Evolutionary conservation across 2,797 vertebrate genomes (phyloP).

Genomic region (Mus caroli): DNA sequence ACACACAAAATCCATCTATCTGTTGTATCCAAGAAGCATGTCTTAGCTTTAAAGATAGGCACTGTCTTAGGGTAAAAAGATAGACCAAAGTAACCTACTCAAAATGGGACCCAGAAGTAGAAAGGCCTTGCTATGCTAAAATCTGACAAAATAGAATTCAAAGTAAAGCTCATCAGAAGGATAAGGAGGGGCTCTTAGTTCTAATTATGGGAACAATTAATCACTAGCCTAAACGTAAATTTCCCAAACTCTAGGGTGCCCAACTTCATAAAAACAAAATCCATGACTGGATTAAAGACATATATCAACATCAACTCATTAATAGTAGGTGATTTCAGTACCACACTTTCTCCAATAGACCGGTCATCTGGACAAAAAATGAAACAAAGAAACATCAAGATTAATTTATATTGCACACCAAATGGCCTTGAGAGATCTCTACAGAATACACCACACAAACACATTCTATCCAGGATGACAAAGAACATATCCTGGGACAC

Average conservation of each 20-base stretch:
- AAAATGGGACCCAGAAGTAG: neutral
- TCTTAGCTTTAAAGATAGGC: neutral
- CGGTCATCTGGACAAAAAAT: neutral
- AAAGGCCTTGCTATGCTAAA: neutral
- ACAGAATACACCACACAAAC: neutral
- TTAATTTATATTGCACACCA: neutral
- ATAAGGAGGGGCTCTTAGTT: neutral
- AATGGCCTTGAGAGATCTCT: neutral
- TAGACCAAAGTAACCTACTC: neutral
- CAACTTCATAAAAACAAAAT: neutral
- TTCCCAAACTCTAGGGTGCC: neutral
- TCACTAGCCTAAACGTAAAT: neutral
- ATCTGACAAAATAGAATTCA: slow-evolving; percentile 5
- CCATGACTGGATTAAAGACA: neutral
- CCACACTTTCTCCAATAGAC: neutral
- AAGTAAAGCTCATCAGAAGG: neutral
- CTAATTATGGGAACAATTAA: neutral
- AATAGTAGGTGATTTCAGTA: neutral
- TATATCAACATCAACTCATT: neutral
- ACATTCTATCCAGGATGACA: neutral
- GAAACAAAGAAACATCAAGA: neutral
- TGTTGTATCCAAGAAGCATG: neutral
- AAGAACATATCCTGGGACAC: neutral
- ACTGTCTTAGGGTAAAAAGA: neutral
- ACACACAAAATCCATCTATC: neutral